Base-by-base conservation (phyloP, 2,888 invertebrate species). In the Syritta pipiens region DNA sequence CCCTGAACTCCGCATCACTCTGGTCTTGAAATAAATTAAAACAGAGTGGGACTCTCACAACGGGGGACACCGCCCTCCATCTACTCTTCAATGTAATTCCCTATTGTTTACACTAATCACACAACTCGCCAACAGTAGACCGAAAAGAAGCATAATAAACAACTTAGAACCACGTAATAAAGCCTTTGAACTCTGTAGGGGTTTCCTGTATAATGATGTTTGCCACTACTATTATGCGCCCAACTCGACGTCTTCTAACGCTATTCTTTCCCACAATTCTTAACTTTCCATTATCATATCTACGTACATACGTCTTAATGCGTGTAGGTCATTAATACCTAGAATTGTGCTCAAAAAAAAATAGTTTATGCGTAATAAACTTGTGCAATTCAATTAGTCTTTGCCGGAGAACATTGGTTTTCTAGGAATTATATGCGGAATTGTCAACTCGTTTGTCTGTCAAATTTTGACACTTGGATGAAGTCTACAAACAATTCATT, bases 111-210 rank as follows among this genome's bases (percentile, higher is more conserved):
- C n/a, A 26, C 49, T n/a, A n/a, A n/a, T n/a, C 19, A 12, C 20
- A 28, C 48, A 35, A 17, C 35, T 24, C 37, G 19, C 19, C 17
- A 17, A 37, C 9, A 37, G 9, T 17, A 3, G 6, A 0, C 19
- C 7, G 17, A 1, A 14, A 37, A 37, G 48, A 65, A 37, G n/a
- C 32, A 69, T n/a, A 59, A 51, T 7, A 53, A 9, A 30, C 26
- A 59, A 51, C 24, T 42, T 9, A 42, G 44, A 40, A 46, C 30
- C 35, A 30, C 57, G 24, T 10, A 35, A 53, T 30, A 55, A 76
- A 62, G 62, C 49, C 75, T 76, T 76, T 76, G 69, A 76, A 76
- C 75, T 68, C 49, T 69, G 55, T 53, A 48, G 14, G 30, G 60
- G 12, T 53, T 62, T 67, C 42, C 7, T 22, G 20, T 30, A 32